phyloP scores from a whole-genome alignment of 2,113 vertebrate genomes.

The Chunga burmeisteri region DNA sequence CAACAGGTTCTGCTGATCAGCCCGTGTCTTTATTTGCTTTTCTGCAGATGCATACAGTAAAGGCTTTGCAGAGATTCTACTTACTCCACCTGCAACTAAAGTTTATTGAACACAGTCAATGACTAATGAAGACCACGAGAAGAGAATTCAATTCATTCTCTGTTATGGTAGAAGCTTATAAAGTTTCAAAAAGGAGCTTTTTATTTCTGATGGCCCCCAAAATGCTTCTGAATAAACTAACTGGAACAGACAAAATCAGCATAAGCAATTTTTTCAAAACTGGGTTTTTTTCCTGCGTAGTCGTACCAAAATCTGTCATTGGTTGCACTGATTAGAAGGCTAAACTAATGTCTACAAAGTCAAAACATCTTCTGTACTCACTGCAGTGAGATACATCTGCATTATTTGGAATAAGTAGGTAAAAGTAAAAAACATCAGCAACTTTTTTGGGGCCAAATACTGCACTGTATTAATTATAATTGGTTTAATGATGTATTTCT shows the following conservation, averaged over 20 bases:
- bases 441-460: neutral
- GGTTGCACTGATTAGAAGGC: neutral
- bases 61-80: neutral
- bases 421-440: neutral
- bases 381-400: neutral
- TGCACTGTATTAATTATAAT: neutral
- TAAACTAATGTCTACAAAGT: neutral
- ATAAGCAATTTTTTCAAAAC: neutral
- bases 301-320: neutral
- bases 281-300: neutral
- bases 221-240: neutral
- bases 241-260: neutral
- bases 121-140: neutral
- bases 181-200: neutral
- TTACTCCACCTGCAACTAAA: neutral
- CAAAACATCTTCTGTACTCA: neutral
- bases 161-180: neutral
- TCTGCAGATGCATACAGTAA: neutral
- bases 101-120: neutral
- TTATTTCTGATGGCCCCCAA: neutral
- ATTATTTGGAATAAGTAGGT: neutral
- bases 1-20: neutral
- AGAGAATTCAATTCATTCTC: neutral
- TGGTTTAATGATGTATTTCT: neutral
- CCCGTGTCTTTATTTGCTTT: neutral